phyloP scores from a whole-genome alignment of 2,797 vertebrate species.

The Epinephelus awoara region DNA sequence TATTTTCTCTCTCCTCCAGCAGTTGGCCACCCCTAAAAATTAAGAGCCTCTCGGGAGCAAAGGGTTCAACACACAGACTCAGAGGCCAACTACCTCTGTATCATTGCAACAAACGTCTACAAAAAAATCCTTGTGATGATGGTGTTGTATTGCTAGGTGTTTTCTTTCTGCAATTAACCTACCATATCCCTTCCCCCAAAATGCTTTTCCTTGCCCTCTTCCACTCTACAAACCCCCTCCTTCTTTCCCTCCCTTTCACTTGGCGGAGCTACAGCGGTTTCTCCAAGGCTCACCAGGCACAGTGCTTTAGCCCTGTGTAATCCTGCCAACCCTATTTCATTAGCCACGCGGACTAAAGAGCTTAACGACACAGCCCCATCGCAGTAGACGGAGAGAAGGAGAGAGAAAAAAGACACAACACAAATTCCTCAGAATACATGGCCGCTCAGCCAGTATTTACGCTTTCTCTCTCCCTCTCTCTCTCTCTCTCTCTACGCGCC shows the following conservation, averaged over 20 bases:
- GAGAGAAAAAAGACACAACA: conserved; percentile 72
- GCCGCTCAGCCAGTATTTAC: conserved; percentile 79
- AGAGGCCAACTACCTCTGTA: conserved; percentile 49
- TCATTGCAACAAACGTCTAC: conserved; percentile 47
- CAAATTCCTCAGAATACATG: conserved; percentile 84
- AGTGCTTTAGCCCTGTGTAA: conserved; percentile 87
- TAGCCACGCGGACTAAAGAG: conserved; percentile 88
- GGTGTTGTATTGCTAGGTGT: conserved; percentile 50
- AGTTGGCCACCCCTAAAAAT: conserved; percentile 76
- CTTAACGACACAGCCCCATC: conserved; percentile 84
- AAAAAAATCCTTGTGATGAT: conserved; percentile 58
- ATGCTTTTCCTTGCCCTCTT: conserved; percentile 56
- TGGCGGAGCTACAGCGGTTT: conserved; percentile 79
- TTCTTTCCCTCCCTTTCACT: conserved; percentile 71
- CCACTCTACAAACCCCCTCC: conserved; percentile 60
- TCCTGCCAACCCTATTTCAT: conserved; percentile 88
- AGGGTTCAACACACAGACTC: conserved; percentile 52
- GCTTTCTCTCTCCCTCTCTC: conserved; percentile 64
- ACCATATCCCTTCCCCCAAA: conserved; percentile 40
- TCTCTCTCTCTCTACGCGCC: conserved; percentile 13
- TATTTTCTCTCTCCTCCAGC: conserved; percentile 69
- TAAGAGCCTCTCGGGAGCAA: conserved; percentile 65
- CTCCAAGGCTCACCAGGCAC: conserved; percentile 85
- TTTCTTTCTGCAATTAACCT: conserved; percentile 60
- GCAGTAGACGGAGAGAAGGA: conserved; percentile 65